Conservation (phyloP, 2,113 vertebrate genomes). For the Rhizomys pruinosus region DNA sequence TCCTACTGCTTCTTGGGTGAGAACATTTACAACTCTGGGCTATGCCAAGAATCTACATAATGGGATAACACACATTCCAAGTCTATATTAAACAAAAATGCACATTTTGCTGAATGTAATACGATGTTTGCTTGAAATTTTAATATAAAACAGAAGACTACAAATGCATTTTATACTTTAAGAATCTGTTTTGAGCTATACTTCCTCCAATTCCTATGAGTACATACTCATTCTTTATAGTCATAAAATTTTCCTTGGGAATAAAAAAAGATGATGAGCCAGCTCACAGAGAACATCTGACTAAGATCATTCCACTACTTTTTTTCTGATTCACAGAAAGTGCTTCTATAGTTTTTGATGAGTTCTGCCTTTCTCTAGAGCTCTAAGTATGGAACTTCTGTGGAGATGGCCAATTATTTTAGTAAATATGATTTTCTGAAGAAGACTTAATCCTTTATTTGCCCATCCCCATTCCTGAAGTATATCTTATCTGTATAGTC, state of each 20-base stretch:
- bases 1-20: neutral
- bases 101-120: neutral
- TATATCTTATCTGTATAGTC: neutral
- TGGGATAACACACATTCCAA: neutral
- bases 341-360: neutral
- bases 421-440: neutral
- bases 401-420: neutral
- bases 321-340: conserved; percentile 30
- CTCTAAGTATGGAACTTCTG: neutral
- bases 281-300: neutral
- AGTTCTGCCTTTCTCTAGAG: neutral
- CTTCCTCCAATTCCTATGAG: neutral
- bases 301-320: neutral
- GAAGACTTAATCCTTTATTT: neutral
- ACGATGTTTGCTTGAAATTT: conserved; percentile 1
- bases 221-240: neutral
- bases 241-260: neutral
- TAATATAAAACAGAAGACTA: neutral
- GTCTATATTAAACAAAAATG: neutral
- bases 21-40: neutral
- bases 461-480: neutral
- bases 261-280: neutral
- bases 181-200: neutral
- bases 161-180: neutral
- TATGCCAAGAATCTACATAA: neutral